Evolutionary conservation across 2,797 vertebrate genomes (phyloP), one percentile per base, ranked within the genome.

Genomic region (Fistularia commersonii): DNA sequence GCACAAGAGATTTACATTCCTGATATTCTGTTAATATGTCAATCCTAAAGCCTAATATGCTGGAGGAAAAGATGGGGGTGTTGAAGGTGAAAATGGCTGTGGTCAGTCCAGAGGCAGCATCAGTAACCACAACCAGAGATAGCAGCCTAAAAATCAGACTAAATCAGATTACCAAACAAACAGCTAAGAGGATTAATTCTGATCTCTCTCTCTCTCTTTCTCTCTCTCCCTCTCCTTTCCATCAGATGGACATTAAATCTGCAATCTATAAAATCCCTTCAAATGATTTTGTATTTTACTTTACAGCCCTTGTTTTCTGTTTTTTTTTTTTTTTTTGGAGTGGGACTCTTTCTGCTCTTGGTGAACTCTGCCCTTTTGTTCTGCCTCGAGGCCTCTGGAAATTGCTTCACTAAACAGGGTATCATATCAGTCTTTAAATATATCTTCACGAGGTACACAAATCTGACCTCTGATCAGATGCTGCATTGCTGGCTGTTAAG

Each of bases 121-220:
- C 83, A 80, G 66, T 81, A 76, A 86, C 82, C 83, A 79, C 70
- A 74, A 83, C 59, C 70, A 76, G 60, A 76, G 75, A 85, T 79
- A 75, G 84, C 80, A 66, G 61, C 77, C 70, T 57, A 80, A 85
- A 87, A 88, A 78, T 86, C 79, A 8, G 69, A 81, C 78, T 69
- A 84, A 86, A 88, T 88, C 86, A 84, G 85, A 90, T 88, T 88
- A 82, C 62, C 77, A 79, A 85, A 86, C 87, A 89, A 82, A 86
- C 68, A 76, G 72, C 72, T 83, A 88, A 88, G 82, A 88, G 73
- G 86, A 87, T 90, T 88, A 82, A 66, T 83, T 74, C 76, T 77
- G 78, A 86, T 83, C 84, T 66, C 67, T 69, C 69, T 63, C 55
- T 60, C 41, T 57, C 32, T 45, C 6, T 15, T 11, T 83, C 84